A percentile compares a stretch with the other conserved stretches of the same genome.
Conservation (phyloP, 2,113 vertebrate genomes). For the Tyrannus savana region DNA sequence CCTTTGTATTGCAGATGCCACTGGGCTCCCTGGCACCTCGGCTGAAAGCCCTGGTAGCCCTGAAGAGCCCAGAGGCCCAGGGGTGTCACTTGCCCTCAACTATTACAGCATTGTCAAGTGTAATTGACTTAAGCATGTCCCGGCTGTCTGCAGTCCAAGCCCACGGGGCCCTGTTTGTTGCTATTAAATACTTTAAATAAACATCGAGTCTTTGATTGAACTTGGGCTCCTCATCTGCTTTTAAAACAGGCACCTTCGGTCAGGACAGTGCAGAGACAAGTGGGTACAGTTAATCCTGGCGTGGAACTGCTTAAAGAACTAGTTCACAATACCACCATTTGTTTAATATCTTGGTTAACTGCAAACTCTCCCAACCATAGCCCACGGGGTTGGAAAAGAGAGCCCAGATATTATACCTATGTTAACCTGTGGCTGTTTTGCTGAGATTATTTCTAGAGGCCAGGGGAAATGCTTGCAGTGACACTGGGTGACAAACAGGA, state of each 20-base stretch:
- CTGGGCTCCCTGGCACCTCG: conserved; percentile 19
- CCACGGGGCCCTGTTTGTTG: conserved; percentile 17
- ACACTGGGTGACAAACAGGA: not conserved
- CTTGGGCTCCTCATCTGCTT: not conserved
- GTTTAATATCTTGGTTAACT: not conserved
- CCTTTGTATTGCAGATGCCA: conserved; percentile 35
- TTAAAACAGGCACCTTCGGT: not conserved
- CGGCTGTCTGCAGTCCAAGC: not conserved
- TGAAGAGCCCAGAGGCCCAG: not conserved
- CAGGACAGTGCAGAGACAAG: fast-evolving
- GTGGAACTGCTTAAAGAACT: not conserved
- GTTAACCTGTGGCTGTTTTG: not conserved
- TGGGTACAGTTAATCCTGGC: not conserved
- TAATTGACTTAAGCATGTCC: not conserved
- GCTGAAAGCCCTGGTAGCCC: not conserved
- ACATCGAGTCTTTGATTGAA: not conserved
- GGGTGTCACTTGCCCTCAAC: not conserved
- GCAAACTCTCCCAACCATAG: not conserved
- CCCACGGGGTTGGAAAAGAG: not conserved
- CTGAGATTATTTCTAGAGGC: not conserved
- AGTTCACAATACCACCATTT: not conserved
- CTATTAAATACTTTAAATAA: conserved; percentile 46
- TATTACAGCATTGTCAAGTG: not conserved
- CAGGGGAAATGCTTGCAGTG: not conserved
- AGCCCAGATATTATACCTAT: not conserved